Base-by-base conservation (phyloP, 92 coral and sea anemone species). In the Umimayanthus chanpuru region DNA sequence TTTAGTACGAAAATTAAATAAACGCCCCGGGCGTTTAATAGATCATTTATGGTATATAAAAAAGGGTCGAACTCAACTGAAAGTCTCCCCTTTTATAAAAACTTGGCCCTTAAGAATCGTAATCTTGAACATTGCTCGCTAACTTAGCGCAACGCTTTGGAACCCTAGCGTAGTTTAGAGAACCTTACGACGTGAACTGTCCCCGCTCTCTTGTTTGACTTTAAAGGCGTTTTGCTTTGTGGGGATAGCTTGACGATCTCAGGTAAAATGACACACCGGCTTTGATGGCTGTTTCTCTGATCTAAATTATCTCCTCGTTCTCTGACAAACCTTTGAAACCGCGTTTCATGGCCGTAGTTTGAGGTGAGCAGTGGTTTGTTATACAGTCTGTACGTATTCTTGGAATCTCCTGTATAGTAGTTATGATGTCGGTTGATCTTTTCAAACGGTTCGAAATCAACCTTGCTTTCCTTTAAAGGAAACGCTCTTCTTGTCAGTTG, bases 401-500 rank as follows among this genome's bases (percentile, higher is more conserved):
- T 47, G 1, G 87, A 25, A 29, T 30, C 78, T 23, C 67, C 41
- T n/a, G 43, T 21, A 3, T 39, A 9, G 55, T 0, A 56, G 39
- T 78, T 11, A 72, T 26, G 68, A 9, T 11, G 55, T 76, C 36
- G 14, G 15, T 7, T 67, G 86, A 20, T n/a, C 44, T 29, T 25
- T 41, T 43, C 53, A 7, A 43, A 20, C 18, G 21, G 5, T 25
- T 50, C 71, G 6, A 67, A 32, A 80, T 20, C 40, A 53, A 21
- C 23, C 30, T 61, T 61, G 26, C 73, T 67, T 43, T 83, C 73
- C 32, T 65, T 72, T n/a, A 81, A 29, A 38, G 93, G 91, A 40
- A 91, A 91, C 3, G 87, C 67, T 77, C 94, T 81, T 75, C 96
- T 70, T 75, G 91, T 90, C n/a, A 94, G 89, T 77, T 88, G 88